Percentiles rank a stretch among this genome's conserved stretches.
phyloP scores from a whole-genome alignment of 2,113 vertebrate genomes.

The Hylia prasina region DNA sequence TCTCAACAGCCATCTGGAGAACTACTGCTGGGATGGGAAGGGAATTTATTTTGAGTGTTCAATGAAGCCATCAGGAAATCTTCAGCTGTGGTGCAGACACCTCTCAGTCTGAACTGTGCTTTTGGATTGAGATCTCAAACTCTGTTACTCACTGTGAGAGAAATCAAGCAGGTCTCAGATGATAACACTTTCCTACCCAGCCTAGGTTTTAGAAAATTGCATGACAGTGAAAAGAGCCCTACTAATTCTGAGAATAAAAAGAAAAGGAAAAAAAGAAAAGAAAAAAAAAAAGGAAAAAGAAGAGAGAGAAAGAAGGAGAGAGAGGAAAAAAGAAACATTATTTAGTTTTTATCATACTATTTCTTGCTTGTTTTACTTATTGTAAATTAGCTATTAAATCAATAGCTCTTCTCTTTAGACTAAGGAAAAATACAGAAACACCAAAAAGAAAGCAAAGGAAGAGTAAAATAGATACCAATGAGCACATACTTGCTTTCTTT shows the following conservation, averaged over 20 bases:
- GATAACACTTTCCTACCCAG: background rate
- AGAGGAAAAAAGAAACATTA: background rate
- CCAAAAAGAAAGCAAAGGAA: background rate
- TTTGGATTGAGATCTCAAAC: background rate
- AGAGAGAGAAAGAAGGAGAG: fast-evolving
- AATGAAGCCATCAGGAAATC: background rate
- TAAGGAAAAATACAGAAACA: background rate
- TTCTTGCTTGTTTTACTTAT: background rate
- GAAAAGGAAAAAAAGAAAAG: fast-evolving
- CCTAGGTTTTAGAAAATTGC: fast-evolving
- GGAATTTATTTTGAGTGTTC: background rate
- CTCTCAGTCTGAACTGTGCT: background rate
- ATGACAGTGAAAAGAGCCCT: background rate
- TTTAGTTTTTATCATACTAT: background rate
- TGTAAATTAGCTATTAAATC: background rate
- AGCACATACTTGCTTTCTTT: background rate
- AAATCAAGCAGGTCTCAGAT: background rate
- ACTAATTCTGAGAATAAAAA: background rate
- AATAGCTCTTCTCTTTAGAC: background rate
- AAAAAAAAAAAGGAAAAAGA: fast-evolving
- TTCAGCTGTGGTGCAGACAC: background rate
- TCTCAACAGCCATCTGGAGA: background rate
- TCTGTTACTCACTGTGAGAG: background rate
- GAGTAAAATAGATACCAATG: background rate
- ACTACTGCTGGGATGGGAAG: background rate